A percentile compares a stretch with the other conserved stretches of the same genome.
Conservation (phyloP, 2,113 vertebrate species). For the Salvelinus namaycush region DNA sequence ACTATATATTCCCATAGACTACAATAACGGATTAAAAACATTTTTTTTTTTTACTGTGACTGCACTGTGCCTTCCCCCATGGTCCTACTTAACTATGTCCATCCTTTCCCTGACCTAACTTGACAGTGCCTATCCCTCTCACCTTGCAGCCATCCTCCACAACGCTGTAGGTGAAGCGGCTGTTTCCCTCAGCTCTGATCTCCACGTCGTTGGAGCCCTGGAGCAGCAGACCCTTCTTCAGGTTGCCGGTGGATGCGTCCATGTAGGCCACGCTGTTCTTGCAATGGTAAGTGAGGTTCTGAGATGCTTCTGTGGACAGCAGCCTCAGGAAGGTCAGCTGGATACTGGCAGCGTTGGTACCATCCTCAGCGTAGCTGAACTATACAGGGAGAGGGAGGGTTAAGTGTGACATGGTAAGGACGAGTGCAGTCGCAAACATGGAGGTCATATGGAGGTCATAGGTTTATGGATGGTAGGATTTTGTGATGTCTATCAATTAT, state of each 20-base stretch:
- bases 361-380: conserved; percentile 91
- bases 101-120: background rate
- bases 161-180: conserved; percentile 92
- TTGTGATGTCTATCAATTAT: background rate
- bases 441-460: background rate
- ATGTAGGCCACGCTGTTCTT: conserved; percentile 97
- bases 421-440: background rate
- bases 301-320: conserved; percentile 90
- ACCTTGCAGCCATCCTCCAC: conserved; percentile 97
- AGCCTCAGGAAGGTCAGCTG: conserved; percentile 97
- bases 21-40: background rate
- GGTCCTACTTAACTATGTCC: background rate
- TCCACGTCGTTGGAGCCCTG: conserved; percentile 96
- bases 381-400: conserved; percentile 53
- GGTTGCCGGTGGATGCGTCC: conserved; percentile 87
- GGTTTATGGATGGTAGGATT: background rate
- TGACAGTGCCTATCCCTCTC: conserved; percentile 34
- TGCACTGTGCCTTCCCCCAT: background rate
- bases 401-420: background rate
- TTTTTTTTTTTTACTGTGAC: background rate
- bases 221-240: conserved; percentile 93
- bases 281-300: conserved; percentile 98
- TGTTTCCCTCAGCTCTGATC: conserved; percentile 95
- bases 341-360: conserved; percentile 81
- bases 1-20: background rate